Conservation (phyloP, 2,888 invertebrate genomes). For the Halictus ligatus region DNA sequence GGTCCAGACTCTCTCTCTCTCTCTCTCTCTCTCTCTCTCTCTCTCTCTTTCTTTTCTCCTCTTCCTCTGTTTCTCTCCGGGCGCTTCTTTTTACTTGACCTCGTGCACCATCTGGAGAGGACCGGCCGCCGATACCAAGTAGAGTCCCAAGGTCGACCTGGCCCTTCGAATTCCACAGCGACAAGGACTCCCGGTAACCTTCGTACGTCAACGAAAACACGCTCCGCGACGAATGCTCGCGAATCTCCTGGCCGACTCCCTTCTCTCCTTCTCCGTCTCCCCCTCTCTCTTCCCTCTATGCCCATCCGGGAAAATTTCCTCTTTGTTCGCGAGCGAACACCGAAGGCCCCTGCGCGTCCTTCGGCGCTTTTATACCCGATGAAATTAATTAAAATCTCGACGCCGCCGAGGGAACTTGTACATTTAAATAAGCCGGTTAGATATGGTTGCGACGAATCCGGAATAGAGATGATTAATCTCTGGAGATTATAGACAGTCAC, state of each 20-base stretch:
- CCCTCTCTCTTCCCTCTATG: not conserved
- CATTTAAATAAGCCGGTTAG: not conserved
- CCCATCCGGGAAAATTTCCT: not conserved
- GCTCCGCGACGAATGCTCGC: constrained; percentile 21
- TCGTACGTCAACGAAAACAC: constrained; percentile 64
- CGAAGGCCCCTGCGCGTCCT: not conserved
- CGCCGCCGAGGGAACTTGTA: not conserved
- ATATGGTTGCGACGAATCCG: not conserved
- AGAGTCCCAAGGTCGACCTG: constrained; percentile 71
- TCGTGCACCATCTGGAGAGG: constrained; percentile 72
- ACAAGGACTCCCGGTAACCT: constrained; percentile 68
- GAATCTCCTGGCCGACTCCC: not conserved
- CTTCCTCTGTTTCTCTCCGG: not conserved
- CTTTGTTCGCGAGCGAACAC: not conserved
- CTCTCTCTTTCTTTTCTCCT: not conserved
- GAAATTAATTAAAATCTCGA: not conserved
- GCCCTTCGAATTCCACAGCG: constrained; percentile 71
- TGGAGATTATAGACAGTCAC: not conserved
- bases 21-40: not conserved
- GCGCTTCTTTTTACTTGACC: constrained; percentile 72
- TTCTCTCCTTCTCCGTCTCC: not conserved
- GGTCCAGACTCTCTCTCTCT: constrained; percentile 44
- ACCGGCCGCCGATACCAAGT: constrained; percentile 68
- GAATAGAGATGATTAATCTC: not conserved
- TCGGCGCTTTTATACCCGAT: not conserved